Evolutionary conservation across 2,797 vertebrate species (phyloP).

Genomic region (Eulemur albifrons): DNA sequence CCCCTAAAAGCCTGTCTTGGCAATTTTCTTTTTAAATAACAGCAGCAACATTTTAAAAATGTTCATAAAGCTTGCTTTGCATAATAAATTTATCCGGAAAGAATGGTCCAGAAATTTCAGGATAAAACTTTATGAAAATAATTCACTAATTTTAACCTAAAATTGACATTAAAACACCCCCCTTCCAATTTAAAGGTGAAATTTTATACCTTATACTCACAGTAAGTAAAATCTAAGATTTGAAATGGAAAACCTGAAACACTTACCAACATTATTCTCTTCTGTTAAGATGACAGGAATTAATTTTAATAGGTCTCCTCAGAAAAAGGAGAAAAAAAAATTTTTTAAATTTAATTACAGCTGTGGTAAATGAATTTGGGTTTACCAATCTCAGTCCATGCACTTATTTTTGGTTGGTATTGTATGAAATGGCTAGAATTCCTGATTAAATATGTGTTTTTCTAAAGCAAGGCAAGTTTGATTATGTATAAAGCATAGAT

Average conservation of each 20-base stretch:
- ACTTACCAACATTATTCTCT: background rate
- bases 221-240: conserved; percentile 52
- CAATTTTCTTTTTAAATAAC: conserved; percentile 32
- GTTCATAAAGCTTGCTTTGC: conserved; percentile 14
- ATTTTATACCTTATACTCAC: conserved; percentile 19
- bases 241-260: conserved; percentile 52
- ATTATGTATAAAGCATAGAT: conserved; percentile 57
- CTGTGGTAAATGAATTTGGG: background rate
- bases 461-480: conserved; percentile 61
- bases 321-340: background rate
- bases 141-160: conserved; percentile 36
- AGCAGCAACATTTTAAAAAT: conserved; percentile 17
- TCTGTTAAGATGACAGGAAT: conserved; percentile 25
- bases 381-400: conserved; percentile 38
- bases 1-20: background rate
- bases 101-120: conserved; percentile 2
- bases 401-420: conserved; percentile 44
- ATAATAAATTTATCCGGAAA: conserved; percentile 35
- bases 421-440: conserved; percentile 67
- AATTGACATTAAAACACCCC: background rate
- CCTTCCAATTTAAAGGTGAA: conserved; percentile 45
- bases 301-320: conserved; percentile 20
- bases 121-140: conserved; percentile 1
- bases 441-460: conserved; percentile 65
- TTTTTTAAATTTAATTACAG: background rate